Evolutionary conservation across 2,113 vertebrate genomes (phyloP).

Genomic region (Cynocephalus volans): DNA sequence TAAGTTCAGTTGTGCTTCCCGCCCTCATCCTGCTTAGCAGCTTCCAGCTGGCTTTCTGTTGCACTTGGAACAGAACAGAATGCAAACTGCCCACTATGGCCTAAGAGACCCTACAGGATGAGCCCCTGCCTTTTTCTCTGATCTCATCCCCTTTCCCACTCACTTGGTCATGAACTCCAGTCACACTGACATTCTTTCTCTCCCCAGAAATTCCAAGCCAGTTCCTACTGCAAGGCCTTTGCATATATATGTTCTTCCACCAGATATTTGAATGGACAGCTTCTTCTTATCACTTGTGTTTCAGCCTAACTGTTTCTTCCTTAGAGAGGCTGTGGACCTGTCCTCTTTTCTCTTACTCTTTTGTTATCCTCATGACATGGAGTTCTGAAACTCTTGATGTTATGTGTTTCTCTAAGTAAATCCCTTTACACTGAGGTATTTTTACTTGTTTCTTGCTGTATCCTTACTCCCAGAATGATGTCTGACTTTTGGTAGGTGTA

Average conservation of each 20-base stretch:
- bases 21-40: background rate
- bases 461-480: background rate
- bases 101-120: background rate
- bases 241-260: background rate
- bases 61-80: background rate
- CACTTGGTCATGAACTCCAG: background rate
- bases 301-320: background rate
- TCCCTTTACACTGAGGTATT: background rate
- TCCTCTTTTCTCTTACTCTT: background rate
- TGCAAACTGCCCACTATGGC: background rate
- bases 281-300: background rate
- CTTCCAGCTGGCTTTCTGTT: background rate
- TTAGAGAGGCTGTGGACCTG: background rate
- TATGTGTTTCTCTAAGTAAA: background rate
- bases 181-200: background rate
- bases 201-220: background rate
- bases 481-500: background rate
- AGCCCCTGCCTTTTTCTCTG: background rate
- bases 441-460: background rate
- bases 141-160: background rate
- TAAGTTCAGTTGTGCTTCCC: background rate
- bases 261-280: background rate
- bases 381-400: background rate
- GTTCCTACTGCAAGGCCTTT: background rate
- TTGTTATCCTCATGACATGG: background rate